Percentiles rank a stretch among this genome's conserved stretches.
These are phyloP conservation scores for Steinernema carpocapsae DNA, from an alignment of 2,888 invertebrate species.

Conservation along the genomic window DNA sequence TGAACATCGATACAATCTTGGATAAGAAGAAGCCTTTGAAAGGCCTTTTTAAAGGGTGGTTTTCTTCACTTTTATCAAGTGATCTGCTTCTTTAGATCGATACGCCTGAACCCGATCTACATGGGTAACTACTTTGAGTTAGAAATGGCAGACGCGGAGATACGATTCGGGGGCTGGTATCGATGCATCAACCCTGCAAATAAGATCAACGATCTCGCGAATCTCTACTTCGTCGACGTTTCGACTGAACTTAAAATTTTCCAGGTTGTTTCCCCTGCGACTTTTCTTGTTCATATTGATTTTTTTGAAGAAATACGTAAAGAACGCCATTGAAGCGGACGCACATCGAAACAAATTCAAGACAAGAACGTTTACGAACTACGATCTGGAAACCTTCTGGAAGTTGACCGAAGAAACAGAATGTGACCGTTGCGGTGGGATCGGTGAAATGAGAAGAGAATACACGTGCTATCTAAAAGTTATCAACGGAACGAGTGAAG, in stretches of 20 bases:
- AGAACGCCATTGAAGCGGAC: neutral
- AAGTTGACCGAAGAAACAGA: neutral
- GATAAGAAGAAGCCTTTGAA: neutral
- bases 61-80: no score
- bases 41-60: neutral
- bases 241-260: neutral
- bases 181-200: neutral
- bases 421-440: neutral
- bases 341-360: neutral
- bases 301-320: neutral
- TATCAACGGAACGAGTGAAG: neutral
- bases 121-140: neutral
- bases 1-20: neutral
- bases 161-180: neutral
- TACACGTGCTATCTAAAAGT: neutral
- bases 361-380: neutral
- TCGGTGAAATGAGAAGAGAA: neutral
- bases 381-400: neutral
- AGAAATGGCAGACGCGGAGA: neutral
- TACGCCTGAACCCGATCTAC: neutral
- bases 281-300: neutral
- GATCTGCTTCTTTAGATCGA: neutral
- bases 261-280: neutral
- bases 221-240: conserved; percentile 25
- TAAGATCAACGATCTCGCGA: neutral